Base-by-base conservation (phyloP, 1,140 invertebrate genomes). In the Magallana gigas region DNA sequence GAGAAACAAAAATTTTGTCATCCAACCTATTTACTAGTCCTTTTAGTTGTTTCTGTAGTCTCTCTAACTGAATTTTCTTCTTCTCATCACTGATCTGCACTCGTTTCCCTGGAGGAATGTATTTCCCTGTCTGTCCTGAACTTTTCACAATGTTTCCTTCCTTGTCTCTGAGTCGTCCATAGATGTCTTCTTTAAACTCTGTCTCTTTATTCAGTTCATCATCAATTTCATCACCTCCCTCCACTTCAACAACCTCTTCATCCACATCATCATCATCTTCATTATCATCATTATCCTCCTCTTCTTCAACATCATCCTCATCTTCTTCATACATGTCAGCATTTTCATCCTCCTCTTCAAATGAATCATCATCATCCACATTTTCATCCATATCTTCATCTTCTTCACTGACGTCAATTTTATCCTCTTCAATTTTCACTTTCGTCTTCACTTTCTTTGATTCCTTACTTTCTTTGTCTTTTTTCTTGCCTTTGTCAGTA, bases 151-250 rank as follows among this genome's bases (percentile, higher is more conserved):
- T 94, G 93, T 97, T 97, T 6, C 98, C 98, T 88, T 97, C 95
- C 93, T 96, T 96, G 93, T 97, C 97, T 91, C 97, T 96, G 90
- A 97, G 96, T 89, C 98, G 95, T 3, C 98, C 98, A 96, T 99
- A 99, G 93, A 99, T 99, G 95, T 99, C 98, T 96, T 99, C 98
- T 96, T 97, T 98, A 56, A 95, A 57, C 57, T 94, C 90, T 4
- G 92, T 89, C 71, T 94, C 91, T 60, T 92, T 86, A 87, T 91
- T 89, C 62, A 90, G 57, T 86, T 83, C 87, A 86, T 88, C 82
- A 90, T 76, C 56, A 18, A 8, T 18, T 64, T 85, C 48, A 68
- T 76, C 57, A 85, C 29, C 18, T 16, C 86, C 71, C 16, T 84
- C 57, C 18, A 71, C 58, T 12, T 84, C 23, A 60, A 59, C 29